These are phyloP conservation scores for Sycophila sp. DNA, from an alignment of 1,140 invertebrate species.

Conservation along the genomic window DNA sequence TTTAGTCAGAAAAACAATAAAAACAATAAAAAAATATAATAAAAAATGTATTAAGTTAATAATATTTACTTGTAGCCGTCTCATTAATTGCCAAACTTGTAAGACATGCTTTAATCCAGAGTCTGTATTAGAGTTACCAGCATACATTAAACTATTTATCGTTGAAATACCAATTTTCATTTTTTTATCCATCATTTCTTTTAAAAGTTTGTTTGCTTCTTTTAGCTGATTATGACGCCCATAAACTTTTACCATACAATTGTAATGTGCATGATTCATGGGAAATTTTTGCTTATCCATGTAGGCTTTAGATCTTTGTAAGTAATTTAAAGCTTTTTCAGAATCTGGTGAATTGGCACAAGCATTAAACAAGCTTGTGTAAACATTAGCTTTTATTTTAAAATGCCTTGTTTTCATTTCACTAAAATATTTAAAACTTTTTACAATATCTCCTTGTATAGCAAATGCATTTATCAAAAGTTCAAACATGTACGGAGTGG, in stretches of 20 bases:
- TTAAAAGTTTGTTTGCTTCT: slow-evolving; percentile 81
- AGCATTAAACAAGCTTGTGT: slow-evolving; percentile 88
- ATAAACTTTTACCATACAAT: slow-evolving; percentile 92
- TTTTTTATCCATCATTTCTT: slow-evolving; percentile 81
- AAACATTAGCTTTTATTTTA: slow-evolving; percentile 74
- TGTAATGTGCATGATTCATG: slow-evolving; percentile 82
- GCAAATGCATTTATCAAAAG: slow-evolving; percentile 84
- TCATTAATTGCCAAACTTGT: slow-evolving; percentile 86
- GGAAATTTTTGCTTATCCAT: slow-evolving; percentile 71
- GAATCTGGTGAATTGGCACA: slow-evolving; percentile 83
- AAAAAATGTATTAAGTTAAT: too few relatives aligned
- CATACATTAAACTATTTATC: slow-evolving; percentile 83
- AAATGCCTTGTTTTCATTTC: slow-evolving; percentile 82
- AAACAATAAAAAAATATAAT: not conserved
- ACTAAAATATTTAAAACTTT: slow-evolving; percentile 84
- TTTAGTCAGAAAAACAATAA: too few relatives aligned
- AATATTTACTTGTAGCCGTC: slow-evolving; percentile 38
- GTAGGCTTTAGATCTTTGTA: slow-evolving; percentile 68
- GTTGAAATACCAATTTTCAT: slow-evolving; percentile 75
- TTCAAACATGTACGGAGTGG: slow-evolving; percentile 81
- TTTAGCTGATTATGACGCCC: slow-evolving; percentile 80
- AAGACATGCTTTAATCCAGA: slow-evolving; percentile 84
- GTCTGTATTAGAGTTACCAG: slow-evolving; percentile 80
- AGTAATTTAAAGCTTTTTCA: slow-evolving; percentile 66
- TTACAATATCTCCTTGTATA: slow-evolving; percentile 81